Percentiles rank a stretch among this genome's conserved stretches.
phyloP scores from a whole-genome alignment of 2,113 vertebrate species.

The Ceuthmochares aereus region DNA sequence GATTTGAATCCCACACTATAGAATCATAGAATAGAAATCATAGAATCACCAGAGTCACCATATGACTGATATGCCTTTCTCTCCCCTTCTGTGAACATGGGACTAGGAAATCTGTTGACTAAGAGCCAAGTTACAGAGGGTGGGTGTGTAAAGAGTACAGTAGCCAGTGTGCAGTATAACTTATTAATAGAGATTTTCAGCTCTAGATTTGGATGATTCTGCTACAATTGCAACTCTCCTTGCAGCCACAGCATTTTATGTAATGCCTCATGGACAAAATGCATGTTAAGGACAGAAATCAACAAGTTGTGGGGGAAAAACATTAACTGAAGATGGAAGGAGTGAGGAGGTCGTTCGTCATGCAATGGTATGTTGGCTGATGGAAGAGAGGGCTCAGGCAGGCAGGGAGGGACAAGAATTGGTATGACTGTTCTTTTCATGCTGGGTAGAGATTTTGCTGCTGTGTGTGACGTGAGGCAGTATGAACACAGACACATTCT shows the following conservation, averaged over 20 bases:
- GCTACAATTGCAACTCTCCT: neutral
- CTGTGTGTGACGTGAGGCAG: neutral
- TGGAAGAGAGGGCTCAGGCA: neutral
- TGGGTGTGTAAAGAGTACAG: neutral
- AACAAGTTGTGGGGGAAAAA: neutral
- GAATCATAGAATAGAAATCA: too few relatives aligned
- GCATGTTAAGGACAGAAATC: rapidly evolving
- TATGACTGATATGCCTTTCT: neutral
- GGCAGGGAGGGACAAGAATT: neutral
- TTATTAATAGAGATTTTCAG: neutral
- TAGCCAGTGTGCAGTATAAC: neutral
- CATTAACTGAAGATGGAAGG: neutral
- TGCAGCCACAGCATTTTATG: neutral
- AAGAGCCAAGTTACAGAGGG: neutral
- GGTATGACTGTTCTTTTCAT: too few relatives aligned
- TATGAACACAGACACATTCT: neutral
- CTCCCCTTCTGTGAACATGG: neutral
- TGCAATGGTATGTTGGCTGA: neutral
- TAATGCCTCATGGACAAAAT: neutral
- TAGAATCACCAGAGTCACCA: too few relatives aligned
- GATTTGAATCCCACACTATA: too few relatives aligned
- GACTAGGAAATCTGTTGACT: neutral
- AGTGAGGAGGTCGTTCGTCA: neutral
- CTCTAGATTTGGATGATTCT: neutral
- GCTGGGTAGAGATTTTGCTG: neutral